Base-by-base conservation (phyloP, 2,888 invertebrate genomes). In the Leucoptera coffeella region DNA sequence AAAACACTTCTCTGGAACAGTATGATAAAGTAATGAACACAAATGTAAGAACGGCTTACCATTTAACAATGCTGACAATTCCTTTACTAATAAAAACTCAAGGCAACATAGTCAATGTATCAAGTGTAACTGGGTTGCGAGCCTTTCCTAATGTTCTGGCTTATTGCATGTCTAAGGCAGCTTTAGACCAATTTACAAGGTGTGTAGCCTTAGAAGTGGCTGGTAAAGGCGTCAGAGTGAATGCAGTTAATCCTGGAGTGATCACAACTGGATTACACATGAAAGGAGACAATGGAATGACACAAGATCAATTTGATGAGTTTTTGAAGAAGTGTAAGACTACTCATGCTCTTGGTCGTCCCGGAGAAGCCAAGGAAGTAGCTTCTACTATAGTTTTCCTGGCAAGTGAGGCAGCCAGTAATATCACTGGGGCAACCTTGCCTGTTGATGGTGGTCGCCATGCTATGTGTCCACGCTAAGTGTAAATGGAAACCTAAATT, bases 171-270 rank as follows among this genome's bases (percentile, higher is more conserved):
- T 91, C 92, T 4, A 97, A 97, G 69, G 75, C 91, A 22, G 92
- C 93, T 4, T 54, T 96, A 5, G 96, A 97, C 62, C 95, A 96
- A 48, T 82, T 97, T 38, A 97, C 96, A 0, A 77, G 85, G 46
- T 93, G 93, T 49, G 74, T 82, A 3, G 92, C 96, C 5, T 55
- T 97, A 13, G 95, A 90, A 43, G 57, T 90, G 29, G 89, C 80
- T 13, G 42, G 74, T 0, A 85, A 85, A 47, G 78, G 82, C 34
- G 86, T 94, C 1, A 73, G 94, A 15, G 90, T 90, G 0, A 95
- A 95, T 53, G 77, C 85, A 27, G 91, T 94, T 0, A 92, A 92
- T 57, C 95, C 95, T 20, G 96, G 95, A 10, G 94, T 95, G 0
- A 83, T 87, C n/a, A 53, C 82, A 2, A 95, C 95, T 1, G 85